phyloP scores from a whole-genome alignment of 2,113 vertebrate genomes.

The Leptodactylus fuscus region DNA sequence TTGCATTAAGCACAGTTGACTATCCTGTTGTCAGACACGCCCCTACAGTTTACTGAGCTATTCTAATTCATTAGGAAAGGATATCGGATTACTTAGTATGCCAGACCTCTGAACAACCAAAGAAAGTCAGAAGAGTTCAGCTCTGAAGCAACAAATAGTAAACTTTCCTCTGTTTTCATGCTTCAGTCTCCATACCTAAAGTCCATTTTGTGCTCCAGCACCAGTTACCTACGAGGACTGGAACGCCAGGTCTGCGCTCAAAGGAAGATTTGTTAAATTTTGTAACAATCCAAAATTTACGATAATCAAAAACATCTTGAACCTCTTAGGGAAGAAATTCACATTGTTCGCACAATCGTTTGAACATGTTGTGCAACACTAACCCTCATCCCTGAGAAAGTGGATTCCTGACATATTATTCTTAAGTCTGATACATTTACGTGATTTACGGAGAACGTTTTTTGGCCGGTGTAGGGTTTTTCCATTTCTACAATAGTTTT shows the following conservation, averaged over 20 bases:
- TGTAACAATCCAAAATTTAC: neutral
- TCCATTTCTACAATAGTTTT: neutral
- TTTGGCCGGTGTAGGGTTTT: neutral
- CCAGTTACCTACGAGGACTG: neutral
- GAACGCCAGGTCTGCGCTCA: neutral
- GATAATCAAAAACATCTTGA: slow-evolving; percentile 5
- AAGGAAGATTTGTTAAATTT: neutral
- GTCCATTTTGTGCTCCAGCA: neutral
- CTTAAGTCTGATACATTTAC: neutral
- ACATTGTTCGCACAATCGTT: neutral
- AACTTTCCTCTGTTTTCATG: no score
- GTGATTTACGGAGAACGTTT: neutral
- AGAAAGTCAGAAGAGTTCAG: no score
- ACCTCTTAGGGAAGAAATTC: slow-evolving; percentile 1
- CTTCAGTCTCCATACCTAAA: no score
- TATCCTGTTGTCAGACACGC: no score
- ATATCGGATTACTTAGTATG: no score
- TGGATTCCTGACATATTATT: slow-evolving; percentile 19
- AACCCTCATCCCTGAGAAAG: neutral
- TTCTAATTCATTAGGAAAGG: no score
- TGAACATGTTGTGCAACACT: slow-evolving; percentile 9
- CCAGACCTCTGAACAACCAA: no score
- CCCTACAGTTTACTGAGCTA: no score
- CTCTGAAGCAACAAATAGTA: no score
- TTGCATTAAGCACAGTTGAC: no score